These are phyloP conservation scores for Chelmon rostratus DNA, from an alignment of 2,797 vertebrate species.

Conservation along the genomic window DNA sequence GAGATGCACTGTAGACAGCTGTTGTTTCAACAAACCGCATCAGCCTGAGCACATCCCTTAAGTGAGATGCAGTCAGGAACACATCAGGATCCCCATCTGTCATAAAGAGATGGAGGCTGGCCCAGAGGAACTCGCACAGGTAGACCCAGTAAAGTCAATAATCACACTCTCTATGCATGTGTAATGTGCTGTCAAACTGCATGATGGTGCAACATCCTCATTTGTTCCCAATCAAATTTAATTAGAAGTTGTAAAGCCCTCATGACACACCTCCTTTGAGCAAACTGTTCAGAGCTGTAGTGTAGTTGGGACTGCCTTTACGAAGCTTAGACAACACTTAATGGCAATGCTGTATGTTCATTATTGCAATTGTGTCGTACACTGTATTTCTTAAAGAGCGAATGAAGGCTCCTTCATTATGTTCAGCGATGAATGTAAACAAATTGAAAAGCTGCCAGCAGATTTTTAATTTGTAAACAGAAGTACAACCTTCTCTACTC, in stretches of 20 bases:
- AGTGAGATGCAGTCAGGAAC: conserved; percentile 70
- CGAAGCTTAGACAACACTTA: conserved; percentile 7
- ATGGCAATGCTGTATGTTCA: neutral
- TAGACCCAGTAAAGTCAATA: conserved; percentile 63
- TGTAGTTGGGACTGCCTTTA: conserved; percentile 5
- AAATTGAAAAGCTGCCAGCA: conserved; percentile 13
- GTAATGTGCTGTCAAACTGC: conserved; percentile 54
- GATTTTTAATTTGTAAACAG: conserved; percentile 78
- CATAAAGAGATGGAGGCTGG: conserved; percentile 59
- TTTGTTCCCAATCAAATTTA: conserved; percentile 61
- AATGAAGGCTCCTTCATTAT: neutral
- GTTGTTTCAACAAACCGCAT: conserved; percentile 71
- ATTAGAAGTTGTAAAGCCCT: conserved; percentile 55
- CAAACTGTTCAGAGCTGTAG: conserved; percentile 15
- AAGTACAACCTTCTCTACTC: conserved; percentile 84
- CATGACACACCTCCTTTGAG: conserved; percentile 27
- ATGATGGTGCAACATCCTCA: conserved; percentile 34
- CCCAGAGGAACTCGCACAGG: conserved; percentile 57
- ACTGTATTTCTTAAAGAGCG: conserved; percentile 16
- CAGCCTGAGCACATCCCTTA: conserved; percentile 55
- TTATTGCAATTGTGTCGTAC: neutral
- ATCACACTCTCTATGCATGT: conserved; percentile 42
- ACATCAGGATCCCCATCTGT: conserved; percentile 73
- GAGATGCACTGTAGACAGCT: conserved; percentile 58
- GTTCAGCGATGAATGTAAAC: neutral